phyloP scores from a whole-genome alignment of 35 echinoderm and acorn worm genomes.

The Chiridota heheva region DNA sequence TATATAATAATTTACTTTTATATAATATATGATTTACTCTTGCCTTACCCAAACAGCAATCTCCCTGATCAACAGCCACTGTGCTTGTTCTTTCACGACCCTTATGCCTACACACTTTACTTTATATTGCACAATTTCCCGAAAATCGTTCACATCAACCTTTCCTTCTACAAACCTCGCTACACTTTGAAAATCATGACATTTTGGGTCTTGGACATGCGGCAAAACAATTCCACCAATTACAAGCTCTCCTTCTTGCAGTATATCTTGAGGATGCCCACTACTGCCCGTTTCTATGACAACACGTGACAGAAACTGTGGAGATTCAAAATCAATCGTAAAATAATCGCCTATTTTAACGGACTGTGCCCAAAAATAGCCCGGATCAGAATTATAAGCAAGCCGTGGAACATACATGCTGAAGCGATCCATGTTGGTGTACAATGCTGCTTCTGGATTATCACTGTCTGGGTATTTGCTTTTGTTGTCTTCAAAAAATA shows the following conservation, averaged over 20 bases:
- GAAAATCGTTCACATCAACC: constrained; percentile 58
- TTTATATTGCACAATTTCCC: constrained; percentile 8
- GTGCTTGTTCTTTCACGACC: constrained; percentile 57
- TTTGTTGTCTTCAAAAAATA: constrained; percentile 70
- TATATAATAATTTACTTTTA: too few species aligned
- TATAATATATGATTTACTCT: too few species aligned
- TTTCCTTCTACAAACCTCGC: constrained; percentile 63
- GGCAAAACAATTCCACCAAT: constrained; percentile 40
- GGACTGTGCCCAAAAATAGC: constrained; percentile 90
- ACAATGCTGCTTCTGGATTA: constrained; percentile 76
- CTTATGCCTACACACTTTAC: constrained; percentile 64
- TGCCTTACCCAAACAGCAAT: constrained; percentile 81
- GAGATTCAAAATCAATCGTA: constrained; percentile 67
- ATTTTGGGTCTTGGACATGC: not conserved
- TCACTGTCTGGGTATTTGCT: constrained; percentile 45
- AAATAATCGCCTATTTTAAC: constrained; percentile 55
- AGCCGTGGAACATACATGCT: constrained; percentile 89
- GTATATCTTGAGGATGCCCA: constrained; percentile 70
- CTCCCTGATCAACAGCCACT: constrained; percentile 79
- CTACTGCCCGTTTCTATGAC: constrained; percentile 69
- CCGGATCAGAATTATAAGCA: constrained; percentile 79
- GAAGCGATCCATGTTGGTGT: constrained; percentile 80
- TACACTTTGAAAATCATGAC: constrained; percentile 58
- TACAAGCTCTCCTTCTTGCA: constrained; percentile 54
- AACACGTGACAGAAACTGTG: constrained; percentile 52